Base-by-base conservation (phyloP, 2,888 invertebrate species). In the Lepidocyrtinus sp. region DNA sequence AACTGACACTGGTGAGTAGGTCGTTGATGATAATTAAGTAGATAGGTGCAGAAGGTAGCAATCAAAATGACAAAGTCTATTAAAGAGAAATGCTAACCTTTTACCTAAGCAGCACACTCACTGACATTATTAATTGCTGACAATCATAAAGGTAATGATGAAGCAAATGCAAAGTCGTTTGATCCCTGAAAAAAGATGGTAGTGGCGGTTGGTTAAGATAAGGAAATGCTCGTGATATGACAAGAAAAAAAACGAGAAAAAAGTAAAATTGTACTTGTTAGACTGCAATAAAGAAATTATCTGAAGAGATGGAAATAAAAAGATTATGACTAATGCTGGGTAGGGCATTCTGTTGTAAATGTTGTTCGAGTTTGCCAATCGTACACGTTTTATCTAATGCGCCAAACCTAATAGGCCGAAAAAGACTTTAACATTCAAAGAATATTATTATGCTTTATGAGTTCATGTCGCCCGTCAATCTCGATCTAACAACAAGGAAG, bases 41-140 rank as follows among this genome's bases (percentile, higher is more conserved):
- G 36, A 36, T 36, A 36, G 5, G 36, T 24, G 46, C 26, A 7
- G 36, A 70, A 70, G 70, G 70, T 70, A 70, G 61, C 24, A 70
- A 70, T 70, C 70, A 70, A 61, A 70, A 70, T 70, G 70, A 61
- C 70, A 70, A 61, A 50, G 27, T 12, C 21, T n/a, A 27, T 70
- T 69, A 61, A 36, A 61, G 55, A 9, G 17, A 70, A 70, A 36
- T 27, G 61, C 21, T 21, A 69, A 46, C 9, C 15, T 67, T 46
- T 67, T 22, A 15, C 36, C 36, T n/a, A 55, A 69, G 69, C 55
- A 15, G n/a, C 17, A n/a, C 36, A 55, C 3, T 55, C 9, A 15
- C 55, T 55, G 55, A 55, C 55, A 55, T 15, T 55, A 55, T 55
- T 55, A 55, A 55, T 55, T 55, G 55, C 55, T 55, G 55, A 55